Evolutionary conservation across 2,888 invertebrate species (phyloP), one percentile per base, ranked within the genome.

Genomic region (Agrotis segetum): DNA sequence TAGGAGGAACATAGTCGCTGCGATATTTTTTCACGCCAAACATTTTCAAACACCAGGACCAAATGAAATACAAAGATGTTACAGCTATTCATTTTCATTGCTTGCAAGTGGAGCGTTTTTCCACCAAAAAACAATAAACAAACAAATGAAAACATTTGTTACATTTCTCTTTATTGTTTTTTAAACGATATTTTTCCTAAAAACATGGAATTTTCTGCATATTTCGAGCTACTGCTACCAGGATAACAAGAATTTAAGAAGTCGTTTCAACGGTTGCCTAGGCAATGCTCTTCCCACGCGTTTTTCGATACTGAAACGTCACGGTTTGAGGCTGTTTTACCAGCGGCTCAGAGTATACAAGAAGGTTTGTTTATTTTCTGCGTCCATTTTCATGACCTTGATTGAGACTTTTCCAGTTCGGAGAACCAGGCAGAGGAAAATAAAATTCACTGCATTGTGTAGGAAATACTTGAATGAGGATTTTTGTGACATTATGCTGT

Each of bases 121-220:
- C 34, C 50, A 60, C 44, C 40, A 13, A 59, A 40, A 55, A 34
- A 17, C 13, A 50, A 53, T 63, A 68, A 68, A 74, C n/a, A 52
- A 64, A 63, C 59, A 44, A 66, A 77, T 40, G 21, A 81, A 82
- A 81, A 83, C 60, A 81, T 83, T 40, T 83, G 70, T 76, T 81
- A 16, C 44, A 50, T 71, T 72, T 77, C 64, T 67, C 69, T 74
- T 83, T 84, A 84, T 85, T 83, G 76, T 80, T 83, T 81, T 87
- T 83, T 82, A 85, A 80, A 79, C 77, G 73, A 79, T 72, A 84
- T 91, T 86, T 40, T 86, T 91, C 91, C 91, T 88, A 93, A 94
- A 95, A 94, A 92, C 92, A 90, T 89, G 90, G 90, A 91, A 93
- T 93, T 94, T 95, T 95, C 94, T 95, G 94, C 95, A 94, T 94